Conservation (phyloP, 2,888 invertebrate species). For the Scaptomyza cyrtandrae region DNA sequence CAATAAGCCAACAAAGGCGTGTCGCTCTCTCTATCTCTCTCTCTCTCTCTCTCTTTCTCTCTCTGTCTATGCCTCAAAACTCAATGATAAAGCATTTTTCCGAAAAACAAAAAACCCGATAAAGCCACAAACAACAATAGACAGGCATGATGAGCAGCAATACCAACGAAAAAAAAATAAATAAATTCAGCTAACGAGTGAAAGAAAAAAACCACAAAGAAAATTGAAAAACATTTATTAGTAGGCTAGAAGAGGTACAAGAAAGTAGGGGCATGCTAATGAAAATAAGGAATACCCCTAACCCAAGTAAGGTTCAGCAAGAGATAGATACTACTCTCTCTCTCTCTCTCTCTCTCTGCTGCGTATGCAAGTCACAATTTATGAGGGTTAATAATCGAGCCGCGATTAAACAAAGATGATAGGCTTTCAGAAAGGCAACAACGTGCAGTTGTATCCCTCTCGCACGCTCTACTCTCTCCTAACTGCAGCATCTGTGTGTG, state of each 20-base stretch:
- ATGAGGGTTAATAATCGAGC: conserved; percentile 78
- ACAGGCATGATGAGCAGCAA: conserved; percentile 54
- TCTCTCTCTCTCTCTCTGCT: no score
- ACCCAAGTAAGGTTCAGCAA: background rate
- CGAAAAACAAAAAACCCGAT: conserved; percentile 4
- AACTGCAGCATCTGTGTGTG: background rate
- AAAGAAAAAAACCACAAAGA: conserved; percentile 54
- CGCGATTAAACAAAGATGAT: conserved; percentile 72
- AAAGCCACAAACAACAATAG: conserved; percentile 75
- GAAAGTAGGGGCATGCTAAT: conserved; percentile 52
- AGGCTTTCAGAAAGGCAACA: conserved; percentile 28
- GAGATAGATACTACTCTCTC: no score
- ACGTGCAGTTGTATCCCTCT: conserved; percentile 23
- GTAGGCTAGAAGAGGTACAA: conserved; percentile 29
- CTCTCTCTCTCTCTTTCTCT: no score
- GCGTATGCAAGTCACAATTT: conserved; percentile 30
- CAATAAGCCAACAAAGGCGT: conserved; percentile 73
- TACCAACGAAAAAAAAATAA: conserved; percentile 26
- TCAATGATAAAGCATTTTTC: conserved; percentile 67
- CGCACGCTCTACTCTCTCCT: conserved; percentile 1
- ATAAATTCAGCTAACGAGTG: conserved; percentile 28
- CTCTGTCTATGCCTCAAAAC: conserved; percentile 9
- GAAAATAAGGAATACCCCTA: conserved; percentile 46
- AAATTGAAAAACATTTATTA: conserved; percentile 79
- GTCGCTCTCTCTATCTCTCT: conserved; percentile 25